Evolutionary conservation across 2,113 vertebrate species (phyloP).

Genomic region (Hippocampus barbouri): DNA sequence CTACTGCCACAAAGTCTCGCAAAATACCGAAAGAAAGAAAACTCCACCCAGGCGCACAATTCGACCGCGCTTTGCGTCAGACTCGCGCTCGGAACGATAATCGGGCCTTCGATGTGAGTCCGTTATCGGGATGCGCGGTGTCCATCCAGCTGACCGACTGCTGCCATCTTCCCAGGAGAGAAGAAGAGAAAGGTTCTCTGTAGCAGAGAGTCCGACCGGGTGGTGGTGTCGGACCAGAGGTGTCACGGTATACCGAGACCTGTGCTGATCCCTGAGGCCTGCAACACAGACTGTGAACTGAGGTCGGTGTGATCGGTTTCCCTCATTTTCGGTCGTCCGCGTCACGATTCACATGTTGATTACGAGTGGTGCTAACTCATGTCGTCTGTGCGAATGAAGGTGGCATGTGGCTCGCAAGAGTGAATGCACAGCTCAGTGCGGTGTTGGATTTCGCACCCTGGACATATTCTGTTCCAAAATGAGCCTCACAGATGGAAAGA

Average conservation of each 20-base stretch:
- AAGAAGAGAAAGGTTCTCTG: slow-evolving; percentile 86
- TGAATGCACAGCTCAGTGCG: slow-evolving; percentile 89
- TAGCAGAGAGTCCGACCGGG: slow-evolving; percentile 85
- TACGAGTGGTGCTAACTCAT: neutral
- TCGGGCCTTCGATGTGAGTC: too few relatives aligned
- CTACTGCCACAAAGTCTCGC: too few relatives aligned
- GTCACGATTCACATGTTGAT: too few relatives aligned
- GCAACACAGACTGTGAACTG: slow-evolving; percentile 90
- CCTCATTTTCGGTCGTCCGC: neutral
- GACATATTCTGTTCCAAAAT: slow-evolving; percentile 90
- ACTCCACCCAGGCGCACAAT: too few relatives aligned
- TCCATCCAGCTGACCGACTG: neutral
- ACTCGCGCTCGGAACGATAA: too few relatives aligned
- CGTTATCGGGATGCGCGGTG: neutral
- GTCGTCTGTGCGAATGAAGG: slow-evolving; percentile 52
- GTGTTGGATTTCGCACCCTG: slow-evolving; percentile 83
- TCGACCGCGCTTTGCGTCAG: too few relatives aligned
- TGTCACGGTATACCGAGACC: slow-evolving; percentile 83
- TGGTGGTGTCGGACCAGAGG: slow-evolving; percentile 92
- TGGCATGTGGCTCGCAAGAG: slow-evolving; percentile 88
- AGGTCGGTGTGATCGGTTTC: slow-evolving; percentile 69
- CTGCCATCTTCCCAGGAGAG: slow-evolving; percentile 74
- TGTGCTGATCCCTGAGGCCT: slow-evolving; percentile 78
- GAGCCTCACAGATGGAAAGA: slow-evolving; percentile 79
- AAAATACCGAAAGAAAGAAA: too few relatives aligned